Percentiles rank a stretch among this genome's conserved stretches.
Evolutionary conservation across 92 coral and sea anemone genomes (phyloP).

Genomic region (Epizoanthus illoricatus): DNA sequence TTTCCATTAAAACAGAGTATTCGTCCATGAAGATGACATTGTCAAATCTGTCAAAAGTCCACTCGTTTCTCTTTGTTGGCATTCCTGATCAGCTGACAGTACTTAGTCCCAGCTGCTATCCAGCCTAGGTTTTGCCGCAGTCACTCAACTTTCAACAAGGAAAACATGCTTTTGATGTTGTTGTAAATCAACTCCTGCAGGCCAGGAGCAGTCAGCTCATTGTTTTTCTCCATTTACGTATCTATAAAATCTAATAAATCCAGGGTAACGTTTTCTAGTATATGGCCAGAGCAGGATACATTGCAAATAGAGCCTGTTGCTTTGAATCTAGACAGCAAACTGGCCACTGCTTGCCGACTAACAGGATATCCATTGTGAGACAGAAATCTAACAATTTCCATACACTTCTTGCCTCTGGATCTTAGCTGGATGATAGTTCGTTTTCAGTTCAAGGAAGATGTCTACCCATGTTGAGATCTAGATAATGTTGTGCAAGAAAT

Average conservation of each 20-base stretch:
- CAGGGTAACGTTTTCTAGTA: too few species aligned
- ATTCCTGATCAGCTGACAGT: conserved; percentile 48
- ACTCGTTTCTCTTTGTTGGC: conserved; percentile 32
- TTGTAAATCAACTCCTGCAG: not conserved
- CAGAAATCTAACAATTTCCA: conserved; percentile 27
- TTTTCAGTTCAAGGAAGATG: not conserved
- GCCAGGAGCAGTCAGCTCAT: conserved; percentile 38
- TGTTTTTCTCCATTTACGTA: conserved; percentile 33
- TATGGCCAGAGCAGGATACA: conserved; percentile 22
- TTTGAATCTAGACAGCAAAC: conserved; percentile 2
- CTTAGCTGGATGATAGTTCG: not conserved
- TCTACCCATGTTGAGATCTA: not conserved
- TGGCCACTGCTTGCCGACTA: conserved; percentile 6
- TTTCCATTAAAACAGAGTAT: conserved; percentile 30
- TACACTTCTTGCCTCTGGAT: conserved; percentile 1
- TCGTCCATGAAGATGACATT: conserved; percentile 38
- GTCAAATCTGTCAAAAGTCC: conserved; percentile 28
- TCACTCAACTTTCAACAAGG: conserved; percentile 17
- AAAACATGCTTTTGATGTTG: conserved; percentile 9
- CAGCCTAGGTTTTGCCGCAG: conserved; percentile 42
- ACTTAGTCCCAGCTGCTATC: conserved; percentile 47
- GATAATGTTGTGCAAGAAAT: too few species aligned
- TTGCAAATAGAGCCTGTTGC: not conserved
- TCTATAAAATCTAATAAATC: conserved; percentile 36
- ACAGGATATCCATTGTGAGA: conserved; percentile 16